Evolutionary conservation across 2,888 invertebrate genomes (phyloP).

Genomic region (Taphrorychus bicolor): DNA sequence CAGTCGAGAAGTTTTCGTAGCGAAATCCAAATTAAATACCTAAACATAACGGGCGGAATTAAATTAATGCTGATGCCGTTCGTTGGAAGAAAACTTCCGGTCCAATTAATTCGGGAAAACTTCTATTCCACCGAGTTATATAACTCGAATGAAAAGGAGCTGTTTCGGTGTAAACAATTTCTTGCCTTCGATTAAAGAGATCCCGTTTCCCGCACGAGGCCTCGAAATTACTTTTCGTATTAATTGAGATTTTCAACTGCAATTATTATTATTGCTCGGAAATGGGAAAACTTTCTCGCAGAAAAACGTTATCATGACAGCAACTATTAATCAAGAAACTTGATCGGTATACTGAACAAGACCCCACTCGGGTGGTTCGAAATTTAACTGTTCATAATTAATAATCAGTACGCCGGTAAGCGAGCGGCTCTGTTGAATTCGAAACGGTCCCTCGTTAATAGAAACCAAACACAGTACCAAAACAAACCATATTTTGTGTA

Average conservation of each 20-base stretch:
- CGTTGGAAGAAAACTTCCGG: neutral
- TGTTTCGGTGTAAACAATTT: constrained; percentile 1
- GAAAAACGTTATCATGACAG: neutral
- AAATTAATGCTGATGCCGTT: constrained; percentile 9
- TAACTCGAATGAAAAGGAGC: constrained; percentile 6
- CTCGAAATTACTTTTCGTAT: constrained; percentile 1
- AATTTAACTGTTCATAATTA: constrained; percentile 8
- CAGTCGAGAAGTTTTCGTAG: neutral
- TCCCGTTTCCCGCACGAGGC: neutral
- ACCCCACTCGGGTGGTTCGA: neutral
- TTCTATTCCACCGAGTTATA: neutral
- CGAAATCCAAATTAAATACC: constrained; percentile 10
- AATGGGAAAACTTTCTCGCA: neutral
- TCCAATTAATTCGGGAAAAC: constrained; percentile 3
- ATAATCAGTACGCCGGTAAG: constrained; percentile 13
- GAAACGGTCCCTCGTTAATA: constrained; percentile 8
- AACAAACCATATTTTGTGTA: constrained; percentile 27
- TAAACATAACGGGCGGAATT: constrained; percentile 9
- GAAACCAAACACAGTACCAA: constrained; percentile 16
- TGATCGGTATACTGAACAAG: constrained; percentile 2
- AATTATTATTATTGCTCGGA: neutral
- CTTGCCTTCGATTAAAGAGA: neutral
- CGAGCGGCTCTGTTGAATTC: constrained; percentile 10
- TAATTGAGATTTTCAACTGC: neutral
- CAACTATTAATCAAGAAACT: neutral